These are phyloP conservation scores for Passer montanus DNA, from an alignment of 2,113 vertebrate species.

Conservation along the genomic window DNA sequence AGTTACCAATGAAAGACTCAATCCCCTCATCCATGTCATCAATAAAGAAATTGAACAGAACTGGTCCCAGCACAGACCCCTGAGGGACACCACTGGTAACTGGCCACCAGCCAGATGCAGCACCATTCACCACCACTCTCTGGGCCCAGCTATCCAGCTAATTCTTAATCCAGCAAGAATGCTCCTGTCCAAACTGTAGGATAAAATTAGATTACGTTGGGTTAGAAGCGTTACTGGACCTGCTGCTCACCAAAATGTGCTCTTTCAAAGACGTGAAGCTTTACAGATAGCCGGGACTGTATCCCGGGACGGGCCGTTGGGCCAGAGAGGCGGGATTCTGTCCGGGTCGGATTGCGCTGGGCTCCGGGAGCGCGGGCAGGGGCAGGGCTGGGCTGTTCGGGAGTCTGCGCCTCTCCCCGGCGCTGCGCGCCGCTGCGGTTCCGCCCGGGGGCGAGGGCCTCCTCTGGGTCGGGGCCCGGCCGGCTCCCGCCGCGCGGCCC, in stretches of 20 bases:
- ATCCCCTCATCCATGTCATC: not conserved
- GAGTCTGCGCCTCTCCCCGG: rapidly evolving
- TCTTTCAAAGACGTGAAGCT: not conserved
- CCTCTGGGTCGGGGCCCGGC: rapidly evolving
- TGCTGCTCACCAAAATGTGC: not conserved
- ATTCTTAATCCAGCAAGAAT: not conserved
- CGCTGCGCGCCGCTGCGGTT: not conserved
- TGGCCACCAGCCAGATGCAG: not conserved
- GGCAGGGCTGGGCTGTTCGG: too few relatives aligned
- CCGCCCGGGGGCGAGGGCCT: too few relatives aligned
- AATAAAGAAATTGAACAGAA: not conserved
- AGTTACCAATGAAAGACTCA: not conserved
- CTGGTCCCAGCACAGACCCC: not conserved
- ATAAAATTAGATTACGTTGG: not conserved
- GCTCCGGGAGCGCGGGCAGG: too few relatives aligned
- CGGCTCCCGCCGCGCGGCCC: too few relatives aligned
- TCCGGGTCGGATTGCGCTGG: not conserved
- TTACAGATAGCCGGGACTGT: too few relatives aligned
- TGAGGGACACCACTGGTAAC: not conserved
- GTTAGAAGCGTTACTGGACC: not conserved
- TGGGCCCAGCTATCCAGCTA: not conserved
- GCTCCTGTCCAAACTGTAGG: not conserved
- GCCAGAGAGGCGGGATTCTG: not conserved
- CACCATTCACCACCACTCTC: not conserved
- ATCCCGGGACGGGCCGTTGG: rapidly evolving